Conservation (phyloP, 2,888 invertebrate genomes). For the Glyphotaelius pellucidus region DNA sequence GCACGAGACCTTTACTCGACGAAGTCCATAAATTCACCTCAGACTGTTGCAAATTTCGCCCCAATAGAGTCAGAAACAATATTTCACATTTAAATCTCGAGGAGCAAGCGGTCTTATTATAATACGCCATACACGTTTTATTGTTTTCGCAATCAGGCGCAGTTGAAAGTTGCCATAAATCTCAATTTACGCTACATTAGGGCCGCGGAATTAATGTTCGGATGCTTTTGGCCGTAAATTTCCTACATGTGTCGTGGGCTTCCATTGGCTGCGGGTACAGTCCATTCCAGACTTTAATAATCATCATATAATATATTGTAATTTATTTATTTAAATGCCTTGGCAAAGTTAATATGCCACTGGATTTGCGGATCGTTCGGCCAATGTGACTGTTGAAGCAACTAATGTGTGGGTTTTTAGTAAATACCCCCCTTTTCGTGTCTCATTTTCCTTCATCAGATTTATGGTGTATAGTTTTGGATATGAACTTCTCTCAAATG, state of each 20-base stretch:
- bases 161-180: conserved; percentile 28
- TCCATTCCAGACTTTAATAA: neutral
- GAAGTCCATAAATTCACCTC: neutral
- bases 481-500: no score
- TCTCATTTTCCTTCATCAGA: no score
- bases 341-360: neutral
- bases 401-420: no score
- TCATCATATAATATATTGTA: neutral
- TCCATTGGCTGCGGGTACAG: neutral
- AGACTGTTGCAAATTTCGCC: neutral
- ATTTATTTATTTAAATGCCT: neutral
- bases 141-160: conserved; percentile 20
- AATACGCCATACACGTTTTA: neutral
- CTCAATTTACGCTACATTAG: conserved; percentile 40
- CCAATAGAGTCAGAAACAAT: neutral
- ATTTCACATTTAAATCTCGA: neutral
- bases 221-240: conserved; percentile 35
- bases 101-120: neutral
- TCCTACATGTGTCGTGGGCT: conserved; percentile 19
- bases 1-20: no score
- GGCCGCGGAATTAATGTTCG: conserved; percentile 20
- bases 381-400: neutral
- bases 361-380: neutral
- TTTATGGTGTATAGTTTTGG: no score
- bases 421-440: no score